A percentile compares a stretch with the other conserved stretches of the same genome.
Conservation (phyloP, 2,113 vertebrate genomes). For the Perognathus longimembris region DNA sequence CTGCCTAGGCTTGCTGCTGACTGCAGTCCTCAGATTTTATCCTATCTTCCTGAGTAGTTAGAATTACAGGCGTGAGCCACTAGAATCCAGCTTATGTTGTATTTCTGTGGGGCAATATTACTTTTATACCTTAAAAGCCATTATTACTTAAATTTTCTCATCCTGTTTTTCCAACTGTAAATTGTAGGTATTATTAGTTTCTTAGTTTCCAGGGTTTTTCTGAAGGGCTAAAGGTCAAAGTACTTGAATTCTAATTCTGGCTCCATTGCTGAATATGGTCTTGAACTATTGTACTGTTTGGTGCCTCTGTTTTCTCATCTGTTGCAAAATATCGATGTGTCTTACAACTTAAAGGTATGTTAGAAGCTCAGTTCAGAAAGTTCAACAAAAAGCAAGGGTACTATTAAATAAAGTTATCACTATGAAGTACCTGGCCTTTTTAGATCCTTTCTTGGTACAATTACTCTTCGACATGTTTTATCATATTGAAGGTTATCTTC, state of each 20-base stretch:
- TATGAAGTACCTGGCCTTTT: background rate
- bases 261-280: background rate
- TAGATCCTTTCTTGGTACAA: background rate
- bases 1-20: too few relatives aligned
- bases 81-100: background rate
- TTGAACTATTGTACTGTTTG: background rate
- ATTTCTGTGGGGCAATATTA: background rate
- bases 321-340: background rate
- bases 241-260: slow-evolving; percentile 3
- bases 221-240: background rate
- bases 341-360: background rate
- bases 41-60: too few relatives aligned
- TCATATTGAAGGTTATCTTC: slow-evolving; percentile 5
- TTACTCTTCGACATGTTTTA: background rate
- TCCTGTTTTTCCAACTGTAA: slow-evolving; percentile 7
- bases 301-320: slow-evolving; percentile 6
- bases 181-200: background rate
- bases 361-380: slow-evolving; percentile 11
- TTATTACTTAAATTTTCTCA: background rate
- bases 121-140: background rate
- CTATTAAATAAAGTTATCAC: background rate
- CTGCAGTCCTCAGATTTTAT: too few relatives aligned
- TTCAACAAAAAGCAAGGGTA: slow-evolving; percentile 13
- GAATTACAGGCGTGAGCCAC: too few relatives aligned
- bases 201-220: background rate